Percentiles rank a stretch among this genome's conserved stretches.
Conservation (phyloP, 1,140 invertebrate species). For the Nasonia vitripennis region DNA sequence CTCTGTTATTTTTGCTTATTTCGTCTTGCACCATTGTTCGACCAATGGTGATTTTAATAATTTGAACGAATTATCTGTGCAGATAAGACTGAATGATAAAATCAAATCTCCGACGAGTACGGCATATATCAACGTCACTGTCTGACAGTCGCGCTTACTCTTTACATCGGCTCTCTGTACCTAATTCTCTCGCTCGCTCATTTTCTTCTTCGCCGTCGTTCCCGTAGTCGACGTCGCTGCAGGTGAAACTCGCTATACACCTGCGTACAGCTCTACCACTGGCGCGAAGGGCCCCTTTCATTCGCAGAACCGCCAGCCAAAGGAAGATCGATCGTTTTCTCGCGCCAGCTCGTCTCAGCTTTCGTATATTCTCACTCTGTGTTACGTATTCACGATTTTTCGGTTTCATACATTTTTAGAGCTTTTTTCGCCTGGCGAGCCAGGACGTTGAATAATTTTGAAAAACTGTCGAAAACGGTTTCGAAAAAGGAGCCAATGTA, state of each 20-base stretch:
- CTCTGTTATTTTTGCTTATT: too few species aligned
- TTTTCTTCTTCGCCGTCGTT: not conserved
- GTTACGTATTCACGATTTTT: not conserved
- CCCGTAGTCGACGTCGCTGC: conserved; percentile 5
- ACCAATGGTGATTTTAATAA: too few species aligned
- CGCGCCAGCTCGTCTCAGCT: not conserved
- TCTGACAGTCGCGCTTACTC: not conserved
- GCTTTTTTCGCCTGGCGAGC: not conserved
- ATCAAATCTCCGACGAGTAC: too few species aligned
- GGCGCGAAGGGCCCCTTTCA: not conserved
- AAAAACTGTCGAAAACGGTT: not conserved
- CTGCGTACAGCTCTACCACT: not conserved
- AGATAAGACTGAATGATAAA: too few species aligned
- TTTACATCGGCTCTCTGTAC: not conserved
- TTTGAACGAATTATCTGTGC: too few species aligned
- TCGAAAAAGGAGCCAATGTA: not conserved
- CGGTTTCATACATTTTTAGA: not conserved
- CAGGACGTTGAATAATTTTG: not conserved
- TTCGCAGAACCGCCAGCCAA: conserved; percentile 17
- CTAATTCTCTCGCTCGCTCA: not conserved
- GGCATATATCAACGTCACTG: too few species aligned
- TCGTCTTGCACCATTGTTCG: too few species aligned
- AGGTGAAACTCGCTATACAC: conserved; percentile 31
- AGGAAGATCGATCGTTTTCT: conserved; percentile 47
- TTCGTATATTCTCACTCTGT: not conserved